A percentile compares a stretch with the other conserved stretches of the same genome.
These are phyloP conservation scores for Propsilocerus akamusi DNA, from an alignment of 1,140 invertebrate genomes.

Conservation along the genomic window DNA sequence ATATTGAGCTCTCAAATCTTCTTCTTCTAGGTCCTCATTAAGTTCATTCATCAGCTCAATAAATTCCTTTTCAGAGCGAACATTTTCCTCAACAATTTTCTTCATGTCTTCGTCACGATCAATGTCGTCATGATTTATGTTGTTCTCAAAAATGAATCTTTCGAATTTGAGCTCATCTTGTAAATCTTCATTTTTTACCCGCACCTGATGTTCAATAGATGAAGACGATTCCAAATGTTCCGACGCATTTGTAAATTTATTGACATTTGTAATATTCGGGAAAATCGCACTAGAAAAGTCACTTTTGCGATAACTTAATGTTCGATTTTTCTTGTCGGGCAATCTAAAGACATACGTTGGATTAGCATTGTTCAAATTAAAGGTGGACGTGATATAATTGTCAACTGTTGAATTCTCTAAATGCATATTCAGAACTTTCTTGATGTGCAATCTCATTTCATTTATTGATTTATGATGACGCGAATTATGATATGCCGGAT, in stretches of 20 bases:
- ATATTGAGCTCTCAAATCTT: background rate
- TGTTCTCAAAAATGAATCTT: background rate
- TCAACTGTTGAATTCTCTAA: constrained; percentile 7
- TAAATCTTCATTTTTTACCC: constrained; percentile 1
- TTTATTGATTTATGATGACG: background rate
- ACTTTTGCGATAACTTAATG: constrained; percentile 15
- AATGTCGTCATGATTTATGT: background rate
- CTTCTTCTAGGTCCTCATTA: background rate
- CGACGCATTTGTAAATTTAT: background rate
- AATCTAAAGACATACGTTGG: constrained; percentile 16
- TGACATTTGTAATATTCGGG: constrained; percentile 14
- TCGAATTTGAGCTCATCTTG: background rate
- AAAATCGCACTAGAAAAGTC: constrained; percentile 17
- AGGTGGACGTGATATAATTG: constrained; percentile 19
- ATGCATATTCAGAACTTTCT: background rate
- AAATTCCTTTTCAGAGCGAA: constrained; percentile 3
- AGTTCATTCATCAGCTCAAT: constrained; percentile 5
- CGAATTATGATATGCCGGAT: background rate
- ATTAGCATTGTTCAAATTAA: constrained; percentile 13
- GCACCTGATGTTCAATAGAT: constrained; percentile 7
- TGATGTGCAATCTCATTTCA: background rate
- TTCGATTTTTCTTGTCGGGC: constrained; percentile 11
- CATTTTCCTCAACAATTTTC: constrained; percentile 6
- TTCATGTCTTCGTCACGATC: constrained; percentile 2
- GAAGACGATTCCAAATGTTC: background rate